Percentiles rank a stretch among this genome's conserved stretches.
These are phyloP conservation scores for Aleiodes testaceus DNA, from an alignment of 2,888 invertebrate genomes.

Conservation along the genomic window DNA sequence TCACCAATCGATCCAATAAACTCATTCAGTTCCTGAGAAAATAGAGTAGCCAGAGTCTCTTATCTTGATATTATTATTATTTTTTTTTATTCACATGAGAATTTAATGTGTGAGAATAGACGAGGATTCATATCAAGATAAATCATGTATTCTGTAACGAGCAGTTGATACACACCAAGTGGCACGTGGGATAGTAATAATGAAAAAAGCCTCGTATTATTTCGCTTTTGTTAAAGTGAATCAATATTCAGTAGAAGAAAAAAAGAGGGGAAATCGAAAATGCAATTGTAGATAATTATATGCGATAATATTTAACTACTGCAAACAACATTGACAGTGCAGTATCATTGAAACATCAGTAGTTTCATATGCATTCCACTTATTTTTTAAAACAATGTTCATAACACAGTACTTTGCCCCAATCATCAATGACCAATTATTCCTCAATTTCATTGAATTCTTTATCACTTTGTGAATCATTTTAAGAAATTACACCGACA, in stretches of 20 bases:
- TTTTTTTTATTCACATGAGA: constrained; percentile 7
- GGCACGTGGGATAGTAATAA: neutral
- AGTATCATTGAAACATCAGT: constrained; percentile 3
- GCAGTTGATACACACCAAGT: constrained; percentile 16
- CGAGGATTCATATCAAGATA: constrained; percentile 18
- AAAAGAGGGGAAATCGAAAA: neutral
- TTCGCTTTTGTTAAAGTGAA: neutral
- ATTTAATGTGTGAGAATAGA: constrained; percentile 15
- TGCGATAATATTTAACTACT: constrained; percentile 16
- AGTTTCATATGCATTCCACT: constrained; percentile 6
- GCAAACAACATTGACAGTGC: neutral
- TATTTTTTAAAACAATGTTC: constrained; percentile 1
- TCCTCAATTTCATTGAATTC: neutral
- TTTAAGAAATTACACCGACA: neutral
- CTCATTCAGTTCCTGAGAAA: constrained; percentile 42
- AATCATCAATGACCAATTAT: constrained; percentile 1
- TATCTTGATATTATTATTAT: neutral
- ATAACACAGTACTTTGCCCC: neutral
- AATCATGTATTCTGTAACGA: constrained; percentile 14
- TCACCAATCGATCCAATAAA: constrained; percentile 48
- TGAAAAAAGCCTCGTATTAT: constrained; percentile 2
- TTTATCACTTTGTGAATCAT: constrained; percentile 9
- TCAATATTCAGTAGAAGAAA: neutral
- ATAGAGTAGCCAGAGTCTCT: neutral
- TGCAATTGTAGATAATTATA: constrained; percentile 18